phyloP scores from a whole-genome alignment of 2,797 vertebrate genomes.

The Danio albolineatus region DNA sequence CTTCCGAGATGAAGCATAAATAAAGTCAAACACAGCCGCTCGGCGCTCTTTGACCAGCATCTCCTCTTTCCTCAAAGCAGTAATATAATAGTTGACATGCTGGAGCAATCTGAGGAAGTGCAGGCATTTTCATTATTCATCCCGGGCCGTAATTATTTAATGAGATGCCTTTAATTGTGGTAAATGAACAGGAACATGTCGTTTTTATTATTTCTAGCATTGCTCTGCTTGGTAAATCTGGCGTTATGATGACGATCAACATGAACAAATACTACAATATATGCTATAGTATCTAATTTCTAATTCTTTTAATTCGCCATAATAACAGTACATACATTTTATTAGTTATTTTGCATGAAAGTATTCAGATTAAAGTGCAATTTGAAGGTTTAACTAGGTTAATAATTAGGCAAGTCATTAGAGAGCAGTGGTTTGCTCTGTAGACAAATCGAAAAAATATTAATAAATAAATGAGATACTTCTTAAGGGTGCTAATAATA shows the following conservation, averaged over 20 bases:
- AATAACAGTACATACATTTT: too few species aligned
- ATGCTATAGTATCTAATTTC: too few species aligned
- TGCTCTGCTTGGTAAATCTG: slow-evolving; percentile 10
- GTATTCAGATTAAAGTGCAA: too few species aligned
- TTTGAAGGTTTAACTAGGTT: too few species aligned
- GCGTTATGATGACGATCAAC: neutral
- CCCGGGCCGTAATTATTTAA: slow-evolving; percentile 58
- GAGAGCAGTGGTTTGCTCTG: too few species aligned
- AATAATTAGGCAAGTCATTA: too few species aligned
- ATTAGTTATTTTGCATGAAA: too few species aligned
- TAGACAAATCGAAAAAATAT: too few species aligned
- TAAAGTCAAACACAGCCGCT: neutral
- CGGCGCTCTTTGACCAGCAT: neutral
- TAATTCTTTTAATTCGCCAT: too few species aligned
- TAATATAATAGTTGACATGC: slow-evolving; percentile 45
- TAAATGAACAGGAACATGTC: slow-evolving; percentile 64
- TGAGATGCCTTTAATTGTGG: slow-evolving; percentile 58
- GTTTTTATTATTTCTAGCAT: slow-evolving; percentile 9
- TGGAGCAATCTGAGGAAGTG: slow-evolving; percentile 41
- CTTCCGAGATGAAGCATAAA: neutral
- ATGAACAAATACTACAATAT: too few species aligned
- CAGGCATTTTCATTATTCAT: slow-evolving; percentile 66
- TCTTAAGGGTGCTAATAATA: too few species aligned
- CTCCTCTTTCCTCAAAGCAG: slow-evolving; percentile 38
- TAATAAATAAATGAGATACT: too few species aligned